phyloP scores from a whole-genome alignment of 2,113 vertebrate species.

The Lonchura striata region DNA sequence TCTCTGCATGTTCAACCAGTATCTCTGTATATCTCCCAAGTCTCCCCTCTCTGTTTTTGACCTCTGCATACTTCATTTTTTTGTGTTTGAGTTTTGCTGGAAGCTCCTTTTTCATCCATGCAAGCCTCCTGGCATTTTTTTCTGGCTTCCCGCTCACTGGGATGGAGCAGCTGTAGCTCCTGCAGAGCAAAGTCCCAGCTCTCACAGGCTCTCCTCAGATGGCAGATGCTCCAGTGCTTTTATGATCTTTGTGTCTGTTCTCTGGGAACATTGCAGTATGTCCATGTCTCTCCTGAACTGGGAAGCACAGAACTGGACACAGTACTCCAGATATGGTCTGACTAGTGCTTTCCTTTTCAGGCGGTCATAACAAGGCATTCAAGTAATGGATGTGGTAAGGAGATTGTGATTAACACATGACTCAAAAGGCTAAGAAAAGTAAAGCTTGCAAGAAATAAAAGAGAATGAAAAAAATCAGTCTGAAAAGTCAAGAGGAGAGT shows the following conservation, averaged over 20 bases:
- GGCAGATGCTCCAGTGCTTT: not conserved
- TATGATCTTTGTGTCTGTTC: not conserved
- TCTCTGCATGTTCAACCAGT: not conserved
- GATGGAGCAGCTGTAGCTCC: not conserved
- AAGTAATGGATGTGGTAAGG: not conserved
- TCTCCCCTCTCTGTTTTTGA: not conserved
- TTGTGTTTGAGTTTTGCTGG: not conserved
- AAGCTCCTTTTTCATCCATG: not conserved
- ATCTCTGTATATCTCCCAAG: not conserved
- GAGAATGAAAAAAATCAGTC: not conserved
- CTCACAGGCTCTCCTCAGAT: not conserved
- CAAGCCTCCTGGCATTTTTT: not conserved
- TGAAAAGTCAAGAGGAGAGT: not conserved
- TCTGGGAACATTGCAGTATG: not conserved
- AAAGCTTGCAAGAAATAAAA: not conserved
- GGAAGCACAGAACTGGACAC: not conserved
- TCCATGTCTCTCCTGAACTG: not conserved
- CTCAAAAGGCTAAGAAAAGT: not conserved
- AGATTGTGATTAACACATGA: not conserved
- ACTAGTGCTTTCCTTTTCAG: not conserved
- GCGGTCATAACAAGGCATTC: not conserved
- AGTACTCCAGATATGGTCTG: not conserved
- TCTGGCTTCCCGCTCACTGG: rapidly evolving
- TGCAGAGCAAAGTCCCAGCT: not conserved
- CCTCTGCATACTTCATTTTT: not conserved